Percentiles rank a stretch among this genome's conserved stretches.
These are phyloP conservation scores for Tribolium madens DNA, from an alignment of 1,140 invertebrate genomes.

Conservation along the genomic window DNA sequence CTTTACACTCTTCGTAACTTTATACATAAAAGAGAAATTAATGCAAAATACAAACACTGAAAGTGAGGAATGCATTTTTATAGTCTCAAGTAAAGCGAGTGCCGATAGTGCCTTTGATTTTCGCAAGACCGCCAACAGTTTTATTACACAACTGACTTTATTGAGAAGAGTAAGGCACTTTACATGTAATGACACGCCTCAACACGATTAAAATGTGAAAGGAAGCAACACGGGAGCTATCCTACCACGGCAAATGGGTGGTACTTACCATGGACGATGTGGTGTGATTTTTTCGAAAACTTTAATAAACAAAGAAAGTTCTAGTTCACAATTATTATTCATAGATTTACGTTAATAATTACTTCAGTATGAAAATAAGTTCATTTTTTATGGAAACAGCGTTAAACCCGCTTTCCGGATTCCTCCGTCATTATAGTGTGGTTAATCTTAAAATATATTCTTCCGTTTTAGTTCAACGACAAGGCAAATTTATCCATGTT, in stretches of 20 bases:
- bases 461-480: constrained; percentile 53
- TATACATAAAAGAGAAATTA: too few species aligned
- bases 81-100: neutral
- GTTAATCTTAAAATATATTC: constrained; percentile 56
- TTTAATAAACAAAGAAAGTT: neutral
- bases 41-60: too few species aligned
- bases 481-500: constrained; percentile 57
- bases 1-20: too few species aligned
- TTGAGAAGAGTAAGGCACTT: constrained; percentile 24
- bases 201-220: constrained; percentile 37
- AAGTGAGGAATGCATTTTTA: constrained; percentile 40
- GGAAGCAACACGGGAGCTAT: constrained; percentile 26
- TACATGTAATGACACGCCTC: constrained; percentile 33
- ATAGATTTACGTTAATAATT: constrained; percentile 10
- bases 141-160: constrained; percentile 36
- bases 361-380: constrained; percentile 11
- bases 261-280: constrained; percentile 12
- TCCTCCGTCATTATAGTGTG: constrained; percentile 51
- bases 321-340: neutral
- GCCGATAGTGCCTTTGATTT: neutral
- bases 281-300: neutral
- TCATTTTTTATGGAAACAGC: neutral
- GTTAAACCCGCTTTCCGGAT: constrained; percentile 50
- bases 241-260: constrained; percentile 19
- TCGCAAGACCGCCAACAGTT: constrained; percentile 31